Evolutionary conservation across 2,888 invertebrate species (phyloP), one percentile per base, ranked within the genome.

Genomic region (Boloria euphrosyne): DNA sequence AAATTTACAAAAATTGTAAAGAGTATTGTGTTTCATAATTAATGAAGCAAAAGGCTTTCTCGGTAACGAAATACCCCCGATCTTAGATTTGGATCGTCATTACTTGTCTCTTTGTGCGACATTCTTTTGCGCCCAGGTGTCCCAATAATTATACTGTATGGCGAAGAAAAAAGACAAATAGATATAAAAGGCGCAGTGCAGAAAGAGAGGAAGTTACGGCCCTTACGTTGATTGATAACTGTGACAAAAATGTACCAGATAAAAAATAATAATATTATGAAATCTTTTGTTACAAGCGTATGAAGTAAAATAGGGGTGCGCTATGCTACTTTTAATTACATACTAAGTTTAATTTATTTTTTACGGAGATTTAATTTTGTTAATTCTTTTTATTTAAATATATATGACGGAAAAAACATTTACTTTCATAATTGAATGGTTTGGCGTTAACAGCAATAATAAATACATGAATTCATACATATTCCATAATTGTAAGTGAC

Each of bases 181-280:
- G 73, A 86, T 83, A 66, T 68, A 64, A 68, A 71, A 69, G 66
- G 50, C 71, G 70, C 38, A 58, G 46, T 70, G 59, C 53, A 70
- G 84, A 87, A 75, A 77, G 81, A 80, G 86, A 87, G 63, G 73
- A 66, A 76, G 73, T 53, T 78, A 59, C 74, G 79, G 83, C 89
- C 87, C 87, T 87, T 83, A 84, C 85, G 86, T 91, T 93, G 93
- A 93, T 93, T 93, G 93, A 93, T 93, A 92, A 92, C 92, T 92
- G 92, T 91, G 92, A 92, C 93, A 93, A 92, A 91, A 92, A 92
- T 89, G 92, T 85, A 86, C 86, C 90, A 90, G 90, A 92, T 90
- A 91, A 92, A 90, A 90, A 92, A 92, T 91, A 92, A 92, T 92
- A 89, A 92, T 59, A 50, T 92, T 91, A 92, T 91, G 89, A 84